These are phyloP conservation scores for Octodon degus DNA, from an alignment of 2,113 vertebrate genomes.

Conservation along the genomic window DNA sequence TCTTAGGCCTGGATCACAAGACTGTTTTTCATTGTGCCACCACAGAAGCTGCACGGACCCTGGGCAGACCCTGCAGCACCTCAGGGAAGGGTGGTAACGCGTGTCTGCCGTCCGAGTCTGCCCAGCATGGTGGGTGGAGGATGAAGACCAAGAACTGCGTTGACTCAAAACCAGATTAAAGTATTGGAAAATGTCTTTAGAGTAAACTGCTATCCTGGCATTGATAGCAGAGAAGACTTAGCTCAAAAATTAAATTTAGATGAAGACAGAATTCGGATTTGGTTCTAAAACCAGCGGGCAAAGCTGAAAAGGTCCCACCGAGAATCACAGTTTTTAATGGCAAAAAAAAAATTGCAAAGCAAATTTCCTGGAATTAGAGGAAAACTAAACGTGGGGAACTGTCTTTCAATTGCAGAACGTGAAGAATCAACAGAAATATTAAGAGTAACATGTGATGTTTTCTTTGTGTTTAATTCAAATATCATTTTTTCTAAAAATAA, in stretches of 20 bases:
- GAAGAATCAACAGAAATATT: conserved; percentile 54
- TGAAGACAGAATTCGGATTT: conserved; percentile 98
- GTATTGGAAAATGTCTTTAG: conserved; percentile 94
- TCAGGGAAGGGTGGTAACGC: conserved; percentile 78
- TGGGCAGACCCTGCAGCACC: too few species aligned
- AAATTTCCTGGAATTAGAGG: conserved; percentile 84
- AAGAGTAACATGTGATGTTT: conserved; percentile 71
- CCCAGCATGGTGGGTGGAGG: conserved; percentile 84
- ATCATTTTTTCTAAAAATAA: neutral
- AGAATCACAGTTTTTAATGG: conserved; percentile 92
- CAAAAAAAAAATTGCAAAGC: conserved; percentile 88
- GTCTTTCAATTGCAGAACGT: neutral
- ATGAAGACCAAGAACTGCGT: conserved; percentile 95
- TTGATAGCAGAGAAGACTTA: conserved; percentile 95
- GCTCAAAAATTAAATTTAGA: conserved; percentile 92
- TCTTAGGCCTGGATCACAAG: too few species aligned
- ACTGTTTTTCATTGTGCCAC: too few species aligned
- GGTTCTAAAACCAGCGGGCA: conserved; percentile 97
- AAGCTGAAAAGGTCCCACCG: conserved; percentile 94
- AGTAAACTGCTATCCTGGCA: conserved; percentile 95
- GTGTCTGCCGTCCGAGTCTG: conserved; percentile 72
- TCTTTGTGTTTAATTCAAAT: conserved; percentile 74
- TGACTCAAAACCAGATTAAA: conserved; percentile 92
- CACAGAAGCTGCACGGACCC: too few species aligned
- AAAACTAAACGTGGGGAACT: conserved; percentile 65